Conservation (phyloP, 2,113 vertebrate genomes). For the Podarcis raffonei region DNA sequence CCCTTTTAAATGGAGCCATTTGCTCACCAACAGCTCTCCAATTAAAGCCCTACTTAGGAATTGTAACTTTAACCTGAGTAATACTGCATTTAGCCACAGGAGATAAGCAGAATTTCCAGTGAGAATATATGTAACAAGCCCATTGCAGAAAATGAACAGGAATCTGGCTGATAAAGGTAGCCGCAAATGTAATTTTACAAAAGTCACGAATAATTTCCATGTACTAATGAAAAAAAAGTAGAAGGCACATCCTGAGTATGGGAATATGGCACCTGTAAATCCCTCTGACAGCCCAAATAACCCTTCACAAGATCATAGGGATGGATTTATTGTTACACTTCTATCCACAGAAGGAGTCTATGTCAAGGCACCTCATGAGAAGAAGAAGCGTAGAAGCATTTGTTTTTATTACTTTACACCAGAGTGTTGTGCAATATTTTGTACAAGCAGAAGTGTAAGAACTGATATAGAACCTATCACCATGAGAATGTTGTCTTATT, state of each 20-base stretch:
- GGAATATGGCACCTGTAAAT: neutral
- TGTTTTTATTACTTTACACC: too few species aligned
- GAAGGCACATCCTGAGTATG: neutral
- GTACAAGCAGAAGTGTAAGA: neutral
- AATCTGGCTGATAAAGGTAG: neutral
- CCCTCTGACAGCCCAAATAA: too few species aligned
- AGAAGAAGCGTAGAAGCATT: too few species aligned
- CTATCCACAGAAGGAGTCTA: too few species aligned
- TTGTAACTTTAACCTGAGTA: neutral
- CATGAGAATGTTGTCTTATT: neutral
- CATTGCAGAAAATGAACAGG: neutral
- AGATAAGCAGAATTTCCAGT: neutral
- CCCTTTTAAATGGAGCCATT: neutral
- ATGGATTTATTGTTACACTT: too few species aligned
- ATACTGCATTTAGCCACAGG: neutral
- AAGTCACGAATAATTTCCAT: neutral
- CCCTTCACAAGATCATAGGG: too few species aligned
- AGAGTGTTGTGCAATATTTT: neutral
- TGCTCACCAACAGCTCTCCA: neutral
- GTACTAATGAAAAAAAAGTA: neutral
- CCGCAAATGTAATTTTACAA: neutral
- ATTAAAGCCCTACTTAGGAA: rapidly evolving
- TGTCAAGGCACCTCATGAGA: too few species aligned
- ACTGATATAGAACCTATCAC: neutral
- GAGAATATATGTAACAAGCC: neutral